Conservation (phyloP, 2,797 vertebrate genomes). For the Paramormyrops hopkinsi region DNA sequence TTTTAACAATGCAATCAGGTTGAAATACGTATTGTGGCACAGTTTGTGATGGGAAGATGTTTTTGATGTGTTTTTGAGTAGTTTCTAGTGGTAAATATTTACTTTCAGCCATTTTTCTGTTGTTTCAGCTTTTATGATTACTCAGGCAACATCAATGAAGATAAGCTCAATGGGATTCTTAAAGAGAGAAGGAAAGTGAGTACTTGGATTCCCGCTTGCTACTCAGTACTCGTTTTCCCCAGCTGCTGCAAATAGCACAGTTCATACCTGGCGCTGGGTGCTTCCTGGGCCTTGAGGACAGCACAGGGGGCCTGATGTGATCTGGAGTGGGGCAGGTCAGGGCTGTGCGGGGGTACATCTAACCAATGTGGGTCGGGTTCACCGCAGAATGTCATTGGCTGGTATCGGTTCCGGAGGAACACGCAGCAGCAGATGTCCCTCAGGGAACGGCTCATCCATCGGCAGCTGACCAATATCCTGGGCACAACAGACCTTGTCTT, state of each 20-base stretch:
- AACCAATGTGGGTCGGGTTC: not conserved
- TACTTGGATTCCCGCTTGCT: not conserved
- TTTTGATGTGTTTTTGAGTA: not conserved
- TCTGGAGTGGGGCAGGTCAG: not conserved
- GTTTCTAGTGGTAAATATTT: not conserved
- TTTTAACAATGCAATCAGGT: not conserved
- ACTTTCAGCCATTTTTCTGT: slow-evolving; percentile 20
- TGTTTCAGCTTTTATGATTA: slow-evolving; percentile 93
- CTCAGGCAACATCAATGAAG: slow-evolving; percentile 87
- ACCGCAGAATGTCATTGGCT: slow-evolving; percentile 86
- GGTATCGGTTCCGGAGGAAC: slow-evolving; percentile 96
- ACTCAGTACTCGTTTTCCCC: not conserved
- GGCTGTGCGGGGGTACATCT: not conserved
- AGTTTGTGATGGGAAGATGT: not conserved
- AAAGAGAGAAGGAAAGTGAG: slow-evolving; percentile 97
- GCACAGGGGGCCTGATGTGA: not conserved
- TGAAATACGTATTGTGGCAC: not conserved
- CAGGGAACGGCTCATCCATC: slow-evolving; percentile 92
- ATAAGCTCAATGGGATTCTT: slow-evolving; percentile 90
- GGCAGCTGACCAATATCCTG: slow-evolving; percentile 89
- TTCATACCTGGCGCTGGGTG: not conserved
- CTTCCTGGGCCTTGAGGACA: not conserved
- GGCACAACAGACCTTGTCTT: slow-evolving; percentile 96
- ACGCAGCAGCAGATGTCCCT: slow-evolving; percentile 98
- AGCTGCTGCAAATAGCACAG: not conserved